phyloP scores from a whole-genome alignment of 2,113 vertebrate genomes.

The Dromaius novaehollandiae region DNA sequence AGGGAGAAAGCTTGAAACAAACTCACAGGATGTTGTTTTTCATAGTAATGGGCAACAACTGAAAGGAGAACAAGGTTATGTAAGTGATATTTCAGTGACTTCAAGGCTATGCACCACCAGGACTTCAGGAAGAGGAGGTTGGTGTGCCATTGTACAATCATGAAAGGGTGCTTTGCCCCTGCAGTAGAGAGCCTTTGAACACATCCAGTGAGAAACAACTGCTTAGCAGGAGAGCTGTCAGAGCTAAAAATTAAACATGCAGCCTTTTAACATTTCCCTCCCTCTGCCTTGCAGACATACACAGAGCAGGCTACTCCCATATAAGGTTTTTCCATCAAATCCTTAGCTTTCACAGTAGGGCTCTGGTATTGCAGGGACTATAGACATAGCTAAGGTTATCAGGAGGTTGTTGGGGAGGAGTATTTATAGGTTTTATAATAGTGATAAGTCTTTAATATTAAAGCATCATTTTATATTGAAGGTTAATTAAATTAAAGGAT shows the following conservation, averaged over 20 bases:
- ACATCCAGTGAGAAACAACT: background rate
- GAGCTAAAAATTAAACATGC: background rate
- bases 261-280: background rate
- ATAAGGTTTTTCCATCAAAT: background rate
- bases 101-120: background rate
- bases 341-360: background rate
- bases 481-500: background rate
- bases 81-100: background rate
- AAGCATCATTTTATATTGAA: background rate
- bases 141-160: background rate
- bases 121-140: background rate
- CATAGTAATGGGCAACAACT: background rate
- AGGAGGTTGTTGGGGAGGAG: background rate
- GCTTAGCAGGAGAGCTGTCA: background rate
- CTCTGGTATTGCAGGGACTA: background rate
- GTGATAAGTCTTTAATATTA: background rate
- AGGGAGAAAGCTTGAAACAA: background rate
- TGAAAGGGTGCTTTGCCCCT: accelerated
- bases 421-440: background rate
- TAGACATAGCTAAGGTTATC: background rate
- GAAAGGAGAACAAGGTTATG: background rate
- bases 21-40: background rate
- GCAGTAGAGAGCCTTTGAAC: background rate
- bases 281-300: background rate
- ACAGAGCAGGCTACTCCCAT: background rate